Evolutionary conservation across 2,113 vertebrate species (phyloP).

Genomic region (Scomber scombrus): DNA sequence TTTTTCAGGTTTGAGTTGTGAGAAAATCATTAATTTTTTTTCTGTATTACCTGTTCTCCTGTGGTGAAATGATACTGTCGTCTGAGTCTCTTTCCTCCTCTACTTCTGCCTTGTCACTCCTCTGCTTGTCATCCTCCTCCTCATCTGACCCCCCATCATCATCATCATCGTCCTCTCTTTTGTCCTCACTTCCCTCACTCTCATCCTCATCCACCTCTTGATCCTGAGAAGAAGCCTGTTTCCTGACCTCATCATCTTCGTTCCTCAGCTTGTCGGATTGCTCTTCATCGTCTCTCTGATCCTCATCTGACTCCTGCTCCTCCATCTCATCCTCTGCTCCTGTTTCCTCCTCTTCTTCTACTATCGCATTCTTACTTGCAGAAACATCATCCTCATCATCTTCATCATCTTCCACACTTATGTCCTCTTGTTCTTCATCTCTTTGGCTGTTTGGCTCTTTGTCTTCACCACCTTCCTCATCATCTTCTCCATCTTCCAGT

Average conservation of each 20-base stretch:
- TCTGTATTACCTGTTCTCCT: slow-evolving; percentile 51
- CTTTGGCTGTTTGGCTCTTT: slow-evolving; percentile 4
- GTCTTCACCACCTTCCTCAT: neutral
- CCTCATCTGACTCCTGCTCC: slow-evolving; percentile 18
- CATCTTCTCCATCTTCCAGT: neutral
- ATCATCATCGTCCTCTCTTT: slow-evolving; percentile 14
- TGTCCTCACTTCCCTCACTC: slow-evolving; percentile 18
- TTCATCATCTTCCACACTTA: neutral
- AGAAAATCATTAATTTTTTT: neutral
- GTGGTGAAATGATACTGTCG: slow-evolving; percentile 75
- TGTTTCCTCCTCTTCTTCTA: slow-evolving; percentile 28
- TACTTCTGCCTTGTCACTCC: neutral
- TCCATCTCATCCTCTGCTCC: slow-evolving; percentile 48
- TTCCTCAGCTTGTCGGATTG: slow-evolving; percentile 2
- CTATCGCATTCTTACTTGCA: slow-evolving; percentile 6
- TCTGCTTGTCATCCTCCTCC: slow-evolving; percentile 33
- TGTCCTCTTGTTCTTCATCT: slow-evolving; percentile 33
- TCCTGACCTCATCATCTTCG: slow-evolving; percentile 10
- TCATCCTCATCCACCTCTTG: slow-evolving; percentile 36
- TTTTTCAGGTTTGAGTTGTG: neutral
- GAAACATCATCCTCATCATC: too few relatives aligned
- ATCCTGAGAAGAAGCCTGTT: slow-evolving; percentile 34
- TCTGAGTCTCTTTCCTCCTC: slow-evolving; percentile 71
- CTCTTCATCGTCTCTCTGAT: slow-evolving; percentile 5
- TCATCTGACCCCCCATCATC: slow-evolving; percentile 29